These are phyloP conservation scores for Oryzias woworae DNA, from an alignment of 2,113 vertebrate genomes.

Conservation along the genomic window DNA sequence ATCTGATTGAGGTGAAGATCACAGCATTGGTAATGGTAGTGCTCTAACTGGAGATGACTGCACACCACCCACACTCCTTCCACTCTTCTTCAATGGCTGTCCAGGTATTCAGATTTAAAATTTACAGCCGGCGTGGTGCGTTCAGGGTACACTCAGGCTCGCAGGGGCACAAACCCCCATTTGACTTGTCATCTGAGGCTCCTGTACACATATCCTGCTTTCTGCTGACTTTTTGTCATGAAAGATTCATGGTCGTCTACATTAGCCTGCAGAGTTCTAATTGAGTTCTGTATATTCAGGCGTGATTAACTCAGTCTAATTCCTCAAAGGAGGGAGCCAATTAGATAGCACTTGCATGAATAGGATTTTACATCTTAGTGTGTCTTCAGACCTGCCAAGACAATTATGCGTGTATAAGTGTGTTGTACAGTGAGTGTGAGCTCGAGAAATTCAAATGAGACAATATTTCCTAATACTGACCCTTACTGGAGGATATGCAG, in stretches of 20 bases:
- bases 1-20: slow-evolving; percentile 17
- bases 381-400: slow-evolving; percentile 61
- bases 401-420: slow-evolving; percentile 62
- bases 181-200: slow-evolving; percentile 39
- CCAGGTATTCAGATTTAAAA: slow-evolving; percentile 55
- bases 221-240: slow-evolving; percentile 64
- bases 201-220: slow-evolving; percentile 18
- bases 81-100: slow-evolving; percentile 55
- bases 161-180: slow-evolving; percentile 43
- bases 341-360: slow-evolving; percentile 75
- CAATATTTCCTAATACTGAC: slow-evolving; percentile 64
- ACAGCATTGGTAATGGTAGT: slow-evolving; percentile 14
- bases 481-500: slow-evolving; percentile 30
- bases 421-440: slow-evolving; percentile 50
- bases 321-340: slow-evolving; percentile 79
- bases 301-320: slow-evolving; percentile 75
- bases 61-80: slow-evolving; percentile 57
- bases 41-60: slow-evolving; percentile 53
- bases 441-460: slow-evolving; percentile 52
- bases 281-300: slow-evolving; percentile 80
- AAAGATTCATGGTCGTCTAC: slow-evolving; percentile 75
- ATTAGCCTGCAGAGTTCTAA: slow-evolving; percentile 74
- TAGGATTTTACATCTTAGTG: slow-evolving; percentile 68
- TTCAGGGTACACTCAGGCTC: slow-evolving; percentile 24
- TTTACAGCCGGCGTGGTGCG: slow-evolving; percentile 29